phyloP scores from a whole-genome alignment of 2,113 vertebrate genomes.

The Ophiodon elongatus region DNA sequence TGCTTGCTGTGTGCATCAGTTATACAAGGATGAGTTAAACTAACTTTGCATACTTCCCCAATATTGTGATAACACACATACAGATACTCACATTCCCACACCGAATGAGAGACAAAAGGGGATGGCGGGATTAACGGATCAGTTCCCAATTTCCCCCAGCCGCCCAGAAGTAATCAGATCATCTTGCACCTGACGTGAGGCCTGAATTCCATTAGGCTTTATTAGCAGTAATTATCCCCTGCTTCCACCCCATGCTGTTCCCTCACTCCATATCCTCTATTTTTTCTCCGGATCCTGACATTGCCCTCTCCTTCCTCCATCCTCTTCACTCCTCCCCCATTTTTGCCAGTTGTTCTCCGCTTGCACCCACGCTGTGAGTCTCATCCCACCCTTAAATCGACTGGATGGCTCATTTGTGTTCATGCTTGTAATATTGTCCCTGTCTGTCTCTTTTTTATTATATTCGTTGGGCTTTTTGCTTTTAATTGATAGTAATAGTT shows the following conservation, averaged over 20 bases:
- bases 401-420: conserved; percentile 37
- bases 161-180: conserved; percentile 84
- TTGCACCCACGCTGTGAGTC: conserved; percentile 12
- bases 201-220: conserved; percentile 86
- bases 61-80: conserved; percentile 39
- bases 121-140: conserved; percentile 84
- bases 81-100: conserved; percentile 37
- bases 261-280: conserved; percentile 47
- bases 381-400: neutral
- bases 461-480: neutral
- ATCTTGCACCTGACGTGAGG: conserved; percentile 84
- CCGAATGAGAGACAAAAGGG: conserved; percentile 64
- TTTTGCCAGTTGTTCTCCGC: conserved; percentile 27
- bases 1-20: conserved; percentile 47
- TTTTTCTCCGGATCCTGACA: conserved; percentile 60
- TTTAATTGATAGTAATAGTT: neutral
- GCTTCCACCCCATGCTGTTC: conserved; percentile 76
- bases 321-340: conserved; percentile 13
- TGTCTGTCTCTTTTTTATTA: neutral
- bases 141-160: conserved; percentile 83
- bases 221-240: conserved; percentile 86
- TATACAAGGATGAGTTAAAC: conserved; percentile 51
- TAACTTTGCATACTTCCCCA: conserved; percentile 62
- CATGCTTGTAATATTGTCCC: conserved; percentile 11
- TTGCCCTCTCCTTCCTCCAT: conserved; percentile 47